These are phyloP conservation scores for Eudyptes chrysolophus DNA, from an alignment of 2,113 vertebrate genomes.

Conservation along the genomic window DNA sequence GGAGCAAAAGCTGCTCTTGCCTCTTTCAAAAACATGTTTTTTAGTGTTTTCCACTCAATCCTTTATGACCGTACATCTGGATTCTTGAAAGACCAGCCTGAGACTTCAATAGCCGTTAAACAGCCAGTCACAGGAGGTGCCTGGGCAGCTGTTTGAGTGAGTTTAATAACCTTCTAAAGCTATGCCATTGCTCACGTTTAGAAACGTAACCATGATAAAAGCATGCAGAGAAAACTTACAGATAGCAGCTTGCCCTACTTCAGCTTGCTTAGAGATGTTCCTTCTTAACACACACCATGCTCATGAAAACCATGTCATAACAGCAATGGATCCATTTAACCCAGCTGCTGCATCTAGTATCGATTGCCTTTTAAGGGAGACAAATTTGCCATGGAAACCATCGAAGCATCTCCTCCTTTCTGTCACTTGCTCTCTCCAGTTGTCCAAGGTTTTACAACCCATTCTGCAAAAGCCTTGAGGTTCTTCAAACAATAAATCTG, in stretches of 20 bases:
- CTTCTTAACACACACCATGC: not conserved
- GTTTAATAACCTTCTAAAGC: not conserved
- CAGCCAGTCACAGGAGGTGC: not conserved
- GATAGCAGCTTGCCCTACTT: not conserved
- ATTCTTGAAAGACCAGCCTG: not conserved
- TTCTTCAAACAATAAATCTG: not conserved
- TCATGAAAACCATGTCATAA: not conserved
- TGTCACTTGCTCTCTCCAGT: not conserved
- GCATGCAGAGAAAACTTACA: not conserved
- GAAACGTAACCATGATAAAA: not conserved
- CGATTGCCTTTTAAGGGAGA: not conserved
- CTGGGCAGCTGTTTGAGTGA: not conserved
- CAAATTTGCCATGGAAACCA: not conserved
- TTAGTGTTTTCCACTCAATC: not conserved
- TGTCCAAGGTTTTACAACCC: not conserved
- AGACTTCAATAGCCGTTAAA: not conserved
- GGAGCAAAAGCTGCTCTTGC: not conserved
- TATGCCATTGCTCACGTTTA: accelerated
- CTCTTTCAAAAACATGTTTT: not conserved
- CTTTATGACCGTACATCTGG: not conserved
- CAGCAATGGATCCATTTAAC: not conserved
- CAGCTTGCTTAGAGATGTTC: not conserved
- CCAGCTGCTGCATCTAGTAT: not conserved
- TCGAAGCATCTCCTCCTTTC: not conserved
- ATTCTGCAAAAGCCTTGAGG: not conserved